Conservation (phyloP, 2,888 invertebrate species). For the Hermaeophaga mercurialis region DNA sequence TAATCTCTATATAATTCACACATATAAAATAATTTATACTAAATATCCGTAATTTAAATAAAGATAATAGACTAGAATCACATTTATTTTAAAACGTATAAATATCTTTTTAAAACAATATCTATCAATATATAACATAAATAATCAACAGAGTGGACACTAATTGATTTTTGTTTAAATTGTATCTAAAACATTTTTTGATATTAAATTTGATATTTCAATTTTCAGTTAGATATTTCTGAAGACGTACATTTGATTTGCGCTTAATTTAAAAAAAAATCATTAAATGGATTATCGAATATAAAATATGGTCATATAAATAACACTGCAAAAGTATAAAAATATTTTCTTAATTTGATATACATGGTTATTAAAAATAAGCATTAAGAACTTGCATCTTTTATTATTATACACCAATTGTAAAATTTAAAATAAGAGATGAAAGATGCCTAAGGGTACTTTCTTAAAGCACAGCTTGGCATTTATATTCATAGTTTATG, state of each 20-base stretch:
- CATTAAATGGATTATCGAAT: slow-evolving; percentile 3
- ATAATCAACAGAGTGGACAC: slow-evolving; percentile 7
- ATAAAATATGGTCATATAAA: too few species aligned
- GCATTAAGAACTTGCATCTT: too few species aligned
- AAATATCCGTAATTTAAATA: slow-evolving; percentile 38
- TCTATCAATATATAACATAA: slow-evolving; percentile 29
- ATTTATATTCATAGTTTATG: too few species aligned
- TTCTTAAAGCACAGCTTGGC: too few species aligned
- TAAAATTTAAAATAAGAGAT: too few species aligned
- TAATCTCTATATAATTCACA: slow-evolving; percentile 44
- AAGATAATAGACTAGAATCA: slow-evolving; percentile 45
- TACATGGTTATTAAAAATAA: too few species aligned
- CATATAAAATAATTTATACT: slow-evolving; percentile 39
- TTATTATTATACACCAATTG: too few species aligned
- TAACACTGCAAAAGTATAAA: too few species aligned
- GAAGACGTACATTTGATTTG: slow-evolving; percentile 1
- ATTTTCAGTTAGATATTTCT: background rate
- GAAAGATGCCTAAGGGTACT: too few species aligned
- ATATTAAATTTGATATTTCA: background rate
- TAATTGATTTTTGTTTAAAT: slow-evolving; percentile 11
- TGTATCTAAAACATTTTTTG: slow-evolving; percentile 11
- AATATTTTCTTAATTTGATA: too few species aligned
- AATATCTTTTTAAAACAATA: slow-evolving; percentile 43
- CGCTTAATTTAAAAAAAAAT: slow-evolving; percentile 1
- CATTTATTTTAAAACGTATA: slow-evolving; percentile 41